A percentile compares a stretch with the other conserved stretches of the same genome.
Evolutionary conservation across 1,140 invertebrate species (phyloP).

Genomic region (Drosophila persimilis): DNA sequence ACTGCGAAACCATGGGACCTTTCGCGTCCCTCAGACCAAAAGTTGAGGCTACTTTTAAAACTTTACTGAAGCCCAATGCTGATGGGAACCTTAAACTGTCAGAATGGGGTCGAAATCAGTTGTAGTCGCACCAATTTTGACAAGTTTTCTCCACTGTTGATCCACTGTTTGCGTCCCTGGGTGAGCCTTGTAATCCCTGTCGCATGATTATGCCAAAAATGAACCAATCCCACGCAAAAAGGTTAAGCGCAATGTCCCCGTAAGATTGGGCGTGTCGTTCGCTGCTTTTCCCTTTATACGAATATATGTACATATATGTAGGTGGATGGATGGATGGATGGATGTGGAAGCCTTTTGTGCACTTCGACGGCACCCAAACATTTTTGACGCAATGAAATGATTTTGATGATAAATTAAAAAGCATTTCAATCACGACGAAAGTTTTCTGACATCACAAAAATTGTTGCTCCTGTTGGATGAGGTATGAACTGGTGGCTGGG

Average conservation of each 20-base stretch:
- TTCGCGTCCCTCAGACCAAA: conserved; percentile 12
- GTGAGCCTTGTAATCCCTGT: conserved; percentile 39
- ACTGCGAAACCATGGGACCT: conserved; percentile 22
- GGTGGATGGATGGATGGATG: neutral
- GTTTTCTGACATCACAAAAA: conserved; percentile 61
- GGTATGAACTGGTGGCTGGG: neutral
- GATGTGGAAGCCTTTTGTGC: conserved; percentile 8
- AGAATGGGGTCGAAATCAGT: too few relatives aligned
- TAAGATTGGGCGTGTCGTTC: conserved; percentile 9
- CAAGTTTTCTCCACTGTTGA: neutral
- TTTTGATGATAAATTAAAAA: conserved; percentile 68
- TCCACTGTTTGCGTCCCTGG: conserved; percentile 35
- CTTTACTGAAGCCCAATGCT: too few relatives aligned
- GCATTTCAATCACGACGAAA: conserved; percentile 76
- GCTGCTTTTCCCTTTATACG: neutral
- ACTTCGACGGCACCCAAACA: conserved; percentile 29
- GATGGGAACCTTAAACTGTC: neutral
- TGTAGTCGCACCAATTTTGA: neutral
- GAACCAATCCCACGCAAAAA: conserved; percentile 52
- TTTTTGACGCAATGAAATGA: conserved; percentile 57
- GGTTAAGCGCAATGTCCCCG: conserved; percentile 36
- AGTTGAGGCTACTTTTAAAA: neutral
- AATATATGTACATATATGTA: too few relatives aligned
- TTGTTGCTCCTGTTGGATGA: conserved; percentile 31
- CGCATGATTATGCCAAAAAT: conserved; percentile 51